Percentiles rank a stretch among this genome's conserved stretches.
Evolutionary conservation across 2,113 vertebrate species (phyloP).

Genomic region (Barnardius zonarius): DNA sequence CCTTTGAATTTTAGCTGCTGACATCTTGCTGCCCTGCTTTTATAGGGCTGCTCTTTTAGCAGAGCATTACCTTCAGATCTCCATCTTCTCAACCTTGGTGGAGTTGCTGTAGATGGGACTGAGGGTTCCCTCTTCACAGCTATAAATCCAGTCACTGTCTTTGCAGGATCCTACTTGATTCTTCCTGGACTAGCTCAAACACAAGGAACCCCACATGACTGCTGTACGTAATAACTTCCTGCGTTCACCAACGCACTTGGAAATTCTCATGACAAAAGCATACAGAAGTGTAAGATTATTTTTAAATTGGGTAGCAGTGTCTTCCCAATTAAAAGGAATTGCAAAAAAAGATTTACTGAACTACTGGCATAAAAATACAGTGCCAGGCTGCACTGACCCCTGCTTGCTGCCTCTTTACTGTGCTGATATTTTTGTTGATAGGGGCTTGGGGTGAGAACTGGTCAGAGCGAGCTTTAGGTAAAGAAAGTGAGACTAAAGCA

Average conservation of each 20-base stretch:
- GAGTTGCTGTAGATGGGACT: neutral
- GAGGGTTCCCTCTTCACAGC: neutral
- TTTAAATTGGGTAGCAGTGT: neutral
- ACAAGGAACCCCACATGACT: accelerated
- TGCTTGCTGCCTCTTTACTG: neutral
- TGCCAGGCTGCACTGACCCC: neutral
- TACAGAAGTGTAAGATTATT: neutral
- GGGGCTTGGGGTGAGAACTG: neutral
- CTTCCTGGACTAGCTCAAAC: neutral
- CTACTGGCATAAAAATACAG: neutral
- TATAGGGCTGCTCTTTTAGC: neutral
- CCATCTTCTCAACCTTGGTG: neutral
- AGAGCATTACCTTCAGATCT: neutral
- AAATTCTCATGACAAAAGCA: neutral
- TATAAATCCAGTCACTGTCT: neutral
- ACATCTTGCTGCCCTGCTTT: neutral
- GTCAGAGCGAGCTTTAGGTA: neutral
- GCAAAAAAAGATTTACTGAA: neutral
- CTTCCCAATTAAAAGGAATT: neutral
- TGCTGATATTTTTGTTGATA: neutral
- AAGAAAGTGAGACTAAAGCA: neutral
- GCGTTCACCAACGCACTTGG: neutral
- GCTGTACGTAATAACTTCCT: neutral
- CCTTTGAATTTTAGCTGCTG: neutral
- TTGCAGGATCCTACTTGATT: accelerated